These are phyloP conservation scores for Phylloscopus trochilus DNA, from an alignment of 2,113 vertebrate species.

Conservation along the genomic window DNA sequence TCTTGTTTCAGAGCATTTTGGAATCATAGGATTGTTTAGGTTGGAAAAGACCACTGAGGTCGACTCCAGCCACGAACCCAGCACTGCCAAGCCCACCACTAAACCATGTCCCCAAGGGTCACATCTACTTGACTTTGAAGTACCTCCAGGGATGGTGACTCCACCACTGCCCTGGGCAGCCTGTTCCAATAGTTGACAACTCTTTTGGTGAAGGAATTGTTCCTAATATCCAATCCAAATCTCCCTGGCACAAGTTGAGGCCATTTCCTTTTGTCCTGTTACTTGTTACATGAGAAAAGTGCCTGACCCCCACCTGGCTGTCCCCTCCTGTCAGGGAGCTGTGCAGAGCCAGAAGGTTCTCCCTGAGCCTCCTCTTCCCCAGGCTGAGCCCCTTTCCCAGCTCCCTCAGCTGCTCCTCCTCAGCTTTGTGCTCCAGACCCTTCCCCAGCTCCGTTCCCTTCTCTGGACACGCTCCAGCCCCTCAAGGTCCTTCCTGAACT, in stretches of 20 bases:
- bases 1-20: neutral
- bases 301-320: fast-evolving
- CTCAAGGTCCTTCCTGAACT: fast-evolving
- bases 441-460: neutral
- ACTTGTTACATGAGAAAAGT: neutral
- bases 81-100: neutral
- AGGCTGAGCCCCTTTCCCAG: neutral
- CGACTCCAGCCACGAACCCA: neutral
- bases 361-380: neutral
- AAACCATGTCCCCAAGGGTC: neutral
- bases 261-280: neutral
- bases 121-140: neutral
- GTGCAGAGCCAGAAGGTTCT: fast-evolving
- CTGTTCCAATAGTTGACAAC: neutral
- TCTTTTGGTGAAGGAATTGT: neutral
- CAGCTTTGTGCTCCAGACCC: neutral
- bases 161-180: neutral
- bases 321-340: neutral
- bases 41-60: neutral
- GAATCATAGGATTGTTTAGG: neutral
- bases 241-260: neutral
- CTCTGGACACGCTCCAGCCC: neutral
- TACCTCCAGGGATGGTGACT: neutral
- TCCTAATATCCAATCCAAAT: neutral
- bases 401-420: neutral